Conservation (phyloP, 2,113 vertebrate genomes). For the Cyprinodon variegatus region DNA sequence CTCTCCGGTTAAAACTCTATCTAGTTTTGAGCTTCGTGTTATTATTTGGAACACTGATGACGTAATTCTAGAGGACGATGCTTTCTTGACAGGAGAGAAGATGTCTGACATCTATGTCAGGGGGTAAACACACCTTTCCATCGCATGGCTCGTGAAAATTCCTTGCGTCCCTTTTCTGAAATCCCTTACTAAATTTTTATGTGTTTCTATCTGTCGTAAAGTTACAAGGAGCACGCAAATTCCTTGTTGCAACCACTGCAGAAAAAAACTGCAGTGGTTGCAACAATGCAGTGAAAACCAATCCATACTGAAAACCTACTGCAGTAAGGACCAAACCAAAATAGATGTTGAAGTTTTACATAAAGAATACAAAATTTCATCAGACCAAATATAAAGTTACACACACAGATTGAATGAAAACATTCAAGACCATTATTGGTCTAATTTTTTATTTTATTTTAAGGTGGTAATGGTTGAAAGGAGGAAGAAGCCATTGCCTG, state of each 20-base stretch:
- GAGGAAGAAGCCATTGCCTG: too few relatives aligned
- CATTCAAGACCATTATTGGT: too few relatives aligned
- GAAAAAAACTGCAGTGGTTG: not conserved
- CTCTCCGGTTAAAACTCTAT: constrained; percentile 73
- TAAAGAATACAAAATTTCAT: not conserved
- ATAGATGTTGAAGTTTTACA: not conserved
- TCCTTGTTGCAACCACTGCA: constrained; percentile 34
- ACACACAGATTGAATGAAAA: not conserved
- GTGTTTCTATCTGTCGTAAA: not conserved
- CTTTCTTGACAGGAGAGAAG: constrained; percentile 86
- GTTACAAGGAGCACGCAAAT: constrained; percentile 36
- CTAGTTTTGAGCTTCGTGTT: constrained; percentile 82
- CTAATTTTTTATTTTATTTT: too few relatives aligned
- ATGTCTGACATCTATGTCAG: constrained; percentile 86
- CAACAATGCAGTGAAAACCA: constrained; percentile 34
- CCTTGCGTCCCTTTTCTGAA: constrained; percentile 1
- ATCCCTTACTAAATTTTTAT: constrained; percentile 26
- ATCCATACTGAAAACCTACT: constrained; percentile 12
- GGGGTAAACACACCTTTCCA: constrained; percentile 81
- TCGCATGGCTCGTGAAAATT: constrained; percentile 75
- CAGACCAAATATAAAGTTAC: not conserved
- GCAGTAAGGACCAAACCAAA: constrained; percentile 51
- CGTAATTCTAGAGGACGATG: constrained; percentile 84
- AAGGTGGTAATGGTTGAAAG: too few relatives aligned
- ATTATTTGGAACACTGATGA: constrained; percentile 82